phyloP scores from a whole-genome alignment of 1,140 invertebrate genomes.

The Halyomorpha halys region DNA sequence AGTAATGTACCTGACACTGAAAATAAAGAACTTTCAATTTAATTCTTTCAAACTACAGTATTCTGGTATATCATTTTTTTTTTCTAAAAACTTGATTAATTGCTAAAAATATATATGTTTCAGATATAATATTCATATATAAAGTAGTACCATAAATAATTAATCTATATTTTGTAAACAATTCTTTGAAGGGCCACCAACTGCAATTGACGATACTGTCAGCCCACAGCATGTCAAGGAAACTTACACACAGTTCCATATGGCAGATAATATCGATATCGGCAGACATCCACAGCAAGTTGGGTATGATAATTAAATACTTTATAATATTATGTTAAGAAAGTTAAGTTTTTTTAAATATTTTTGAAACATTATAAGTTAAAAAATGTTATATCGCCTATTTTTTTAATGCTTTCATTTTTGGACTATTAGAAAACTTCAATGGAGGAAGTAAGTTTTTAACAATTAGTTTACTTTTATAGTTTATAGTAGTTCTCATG shows the following conservation, averaged over 20 bases:
- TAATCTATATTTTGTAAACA: slow-evolving; percentile 3
- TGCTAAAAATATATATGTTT: too few relatives aligned
- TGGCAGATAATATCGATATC: slow-evolving; percentile 62
- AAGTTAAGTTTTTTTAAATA: not conserved
- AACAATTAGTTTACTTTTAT: not conserved
- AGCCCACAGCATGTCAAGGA: slow-evolving; percentile 49
- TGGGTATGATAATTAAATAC: slow-evolving; percentile 48
- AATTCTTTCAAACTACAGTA: too few relatives aligned
- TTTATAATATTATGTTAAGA: not conserved
- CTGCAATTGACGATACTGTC: slow-evolving; percentile 48
- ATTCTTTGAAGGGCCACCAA: slow-evolving; percentile 38
- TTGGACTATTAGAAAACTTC: slow-evolving; percentile 56
- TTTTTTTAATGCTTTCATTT: slow-evolving; percentile 24
- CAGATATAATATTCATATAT: too few relatives aligned
- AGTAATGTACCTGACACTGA: too few relatives aligned
- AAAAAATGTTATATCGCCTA: not conserved
- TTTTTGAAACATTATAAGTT: not conserved
- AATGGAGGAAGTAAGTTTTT: slow-evolving; percentile 76
- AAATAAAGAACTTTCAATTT: too few relatives aligned
- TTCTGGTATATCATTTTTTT: too few relatives aligned
- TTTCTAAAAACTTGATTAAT: too few relatives aligned
- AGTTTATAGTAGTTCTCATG: not conserved
- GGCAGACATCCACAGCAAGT: slow-evolving; percentile 56
- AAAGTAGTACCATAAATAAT: too few relatives aligned
- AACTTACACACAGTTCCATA: slow-evolving; percentile 41